Base-by-base conservation (phyloP, 2,113 vertebrate species). In the Cololabis saira region DNA sequence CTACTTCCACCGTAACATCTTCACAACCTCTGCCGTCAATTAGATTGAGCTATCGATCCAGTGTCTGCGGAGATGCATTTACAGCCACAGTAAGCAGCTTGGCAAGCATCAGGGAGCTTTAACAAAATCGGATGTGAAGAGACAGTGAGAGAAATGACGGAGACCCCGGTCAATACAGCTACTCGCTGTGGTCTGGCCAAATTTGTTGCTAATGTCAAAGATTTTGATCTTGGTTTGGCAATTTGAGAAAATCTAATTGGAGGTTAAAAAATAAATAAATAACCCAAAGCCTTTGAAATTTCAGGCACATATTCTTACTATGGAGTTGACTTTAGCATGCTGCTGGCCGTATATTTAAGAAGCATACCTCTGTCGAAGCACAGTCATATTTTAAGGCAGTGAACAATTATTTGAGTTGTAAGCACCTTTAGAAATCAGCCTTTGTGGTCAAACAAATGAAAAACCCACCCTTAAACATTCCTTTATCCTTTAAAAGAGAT, bases 81-180 rank as follows among this genome's bases (percentile, higher is more conserved):
- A 88, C 80, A 84, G 81, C 78, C 76, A 15, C 74, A 76, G 79
- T 84, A 84, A 84, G 87, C 87, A 85, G 82, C 86, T 87, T 70
- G 85, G 87, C 72, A 76, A 72, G 69, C 75, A 84, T 82, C 64
- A 56, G 70, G 65, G 80, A 82, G 86, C 88, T 91, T 92, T 92
- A 88, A 88, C 87, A 79, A 77, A 90, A 90, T 90, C 88, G 86
- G 88, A 76, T 71, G 61, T 45, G 73, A 90, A 83, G 68, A 85
- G 74, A 77, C 70, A 3, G 74, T 30, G 56, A 68, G 67, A 68
- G 65, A 66, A 74, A 80, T 78, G 81, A 83, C 49, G 49, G 76
- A 85, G 82, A 83, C 70, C 70, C 57, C 27, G 63, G 78, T 77
- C 67, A 15, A 89, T 84, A 64, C 60, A 67, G 60, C 67, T 71